phyloP scores from a whole-genome alignment of 2,113 vertebrate species.

The Oryctolagus cuniculus region DNA sequence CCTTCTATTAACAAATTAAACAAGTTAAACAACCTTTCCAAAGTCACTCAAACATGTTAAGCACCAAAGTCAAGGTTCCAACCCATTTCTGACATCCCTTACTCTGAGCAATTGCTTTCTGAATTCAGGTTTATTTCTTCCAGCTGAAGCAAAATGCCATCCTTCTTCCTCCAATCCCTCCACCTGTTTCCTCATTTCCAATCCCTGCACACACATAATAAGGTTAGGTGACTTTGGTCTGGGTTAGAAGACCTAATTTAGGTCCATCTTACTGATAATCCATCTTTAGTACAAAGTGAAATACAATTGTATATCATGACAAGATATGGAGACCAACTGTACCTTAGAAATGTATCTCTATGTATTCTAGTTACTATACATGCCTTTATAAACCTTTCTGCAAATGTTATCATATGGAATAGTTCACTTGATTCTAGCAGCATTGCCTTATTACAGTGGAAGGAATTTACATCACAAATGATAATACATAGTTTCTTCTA shows the following conservation, averaged over 20 bases:
- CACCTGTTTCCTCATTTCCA: too few species aligned
- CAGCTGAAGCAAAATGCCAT: neutral
- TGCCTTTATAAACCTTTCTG: neutral
- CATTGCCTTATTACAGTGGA: neutral
- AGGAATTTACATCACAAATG: constrained; percentile 53
- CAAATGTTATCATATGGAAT: neutral
- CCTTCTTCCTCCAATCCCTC: neutral
- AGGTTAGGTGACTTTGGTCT: neutral
- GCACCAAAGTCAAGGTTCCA: neutral
- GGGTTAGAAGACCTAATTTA: neutral
- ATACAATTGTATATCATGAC: neutral
- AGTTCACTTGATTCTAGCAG: neutral
- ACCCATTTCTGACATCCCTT: neutral
- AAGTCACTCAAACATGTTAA: neutral
- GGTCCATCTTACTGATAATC: neutral
- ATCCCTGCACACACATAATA: neutral
- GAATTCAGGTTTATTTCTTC: neutral
- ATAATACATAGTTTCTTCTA: constrained; percentile 2
- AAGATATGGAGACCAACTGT: neutral
- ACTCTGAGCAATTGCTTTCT: neutral
- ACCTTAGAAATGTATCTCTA: neutral
- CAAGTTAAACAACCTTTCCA: neutral
- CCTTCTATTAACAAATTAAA: neutral
- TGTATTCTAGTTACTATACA: neutral
- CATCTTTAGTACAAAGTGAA: neutral